Conservation (phyloP, 1,140 invertebrate species). For the Halesus radiatus region DNA sequence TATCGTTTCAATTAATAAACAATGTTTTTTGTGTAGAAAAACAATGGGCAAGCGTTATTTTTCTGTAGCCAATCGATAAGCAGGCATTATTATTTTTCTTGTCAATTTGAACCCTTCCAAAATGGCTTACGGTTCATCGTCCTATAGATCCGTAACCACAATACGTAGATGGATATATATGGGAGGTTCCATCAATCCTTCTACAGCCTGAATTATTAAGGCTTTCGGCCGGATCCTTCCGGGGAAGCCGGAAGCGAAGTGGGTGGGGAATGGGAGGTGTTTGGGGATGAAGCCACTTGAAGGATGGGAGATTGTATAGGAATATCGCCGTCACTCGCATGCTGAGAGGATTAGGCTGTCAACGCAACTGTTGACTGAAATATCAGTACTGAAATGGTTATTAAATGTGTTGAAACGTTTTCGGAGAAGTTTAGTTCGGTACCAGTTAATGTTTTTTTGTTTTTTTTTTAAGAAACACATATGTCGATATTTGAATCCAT, state of each 20-base stretch:
- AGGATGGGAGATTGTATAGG: neutral
- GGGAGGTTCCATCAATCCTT: constrained; percentile 27
- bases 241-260: too few relatives aligned
- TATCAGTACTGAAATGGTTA: too few relatives aligned
- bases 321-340: neutral
- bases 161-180: neutral
- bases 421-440: too few relatives aligned
- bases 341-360: constrained; percentile 27
- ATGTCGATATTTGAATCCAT: too few relatives aligned
- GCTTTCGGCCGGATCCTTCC: neutral
- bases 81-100: too few relatives aligned
- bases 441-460: too few relatives aligned
- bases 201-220: constrained; percentile 19
- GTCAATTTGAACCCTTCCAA: neutral
- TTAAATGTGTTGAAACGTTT: too few relatives aligned
- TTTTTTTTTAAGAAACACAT: too few relatives aligned
- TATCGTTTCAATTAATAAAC: too few relatives aligned
- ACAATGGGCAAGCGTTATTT: too few relatives aligned
- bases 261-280: neutral
- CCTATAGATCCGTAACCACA: neutral
- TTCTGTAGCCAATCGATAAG: too few relatives aligned
- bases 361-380: constrained; percentile 4
- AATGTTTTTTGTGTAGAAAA: too few relatives aligned
- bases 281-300: neutral
- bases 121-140: neutral